phyloP scores from a whole-genome alignment of 2,113 vertebrate genomes.

The Ciconia stormi region DNA sequence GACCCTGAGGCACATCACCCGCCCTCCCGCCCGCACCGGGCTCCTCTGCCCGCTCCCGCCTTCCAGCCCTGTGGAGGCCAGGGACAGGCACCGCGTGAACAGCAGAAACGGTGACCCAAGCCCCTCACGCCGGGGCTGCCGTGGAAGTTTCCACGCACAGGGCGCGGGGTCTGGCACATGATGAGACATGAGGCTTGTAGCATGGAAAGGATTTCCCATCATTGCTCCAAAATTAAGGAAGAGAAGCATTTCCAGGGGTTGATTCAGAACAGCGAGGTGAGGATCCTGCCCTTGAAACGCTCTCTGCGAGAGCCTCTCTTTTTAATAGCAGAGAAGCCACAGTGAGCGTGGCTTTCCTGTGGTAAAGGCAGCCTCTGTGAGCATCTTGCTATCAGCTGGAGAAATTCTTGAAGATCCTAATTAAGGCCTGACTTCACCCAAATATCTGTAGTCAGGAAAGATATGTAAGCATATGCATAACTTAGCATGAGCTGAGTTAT shows the following conservation, averaged over 20 bases:
- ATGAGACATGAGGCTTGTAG: not conserved
- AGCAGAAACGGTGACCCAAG: not conserved
- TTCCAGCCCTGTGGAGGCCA: not conserved
- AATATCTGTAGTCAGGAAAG: not conserved
- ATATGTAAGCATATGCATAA: not conserved
- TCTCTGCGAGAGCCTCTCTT: not conserved
- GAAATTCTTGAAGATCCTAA: not conserved
- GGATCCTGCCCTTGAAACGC: not conserved
- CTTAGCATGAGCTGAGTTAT: not conserved
- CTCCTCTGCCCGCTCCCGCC: not conserved
- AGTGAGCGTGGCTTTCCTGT: not conserved
- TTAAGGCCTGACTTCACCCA: not conserved
- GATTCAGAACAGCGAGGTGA: not conserved
- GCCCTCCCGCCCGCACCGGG: not conserved
- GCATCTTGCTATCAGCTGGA: not conserved
- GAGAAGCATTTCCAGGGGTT: not conserved
- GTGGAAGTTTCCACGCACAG: accelerated
- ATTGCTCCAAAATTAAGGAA: not conserved
- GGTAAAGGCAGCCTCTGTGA: not conserved
- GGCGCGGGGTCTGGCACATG: not conserved
- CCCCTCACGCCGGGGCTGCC: not conserved
- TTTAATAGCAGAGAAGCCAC: not conserved
- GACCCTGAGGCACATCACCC: not conserved
- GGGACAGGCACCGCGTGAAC: accelerated
- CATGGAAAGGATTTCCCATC: not conserved